Evolutionary conservation across 2,113 vertebrate species (phyloP).

Genomic region (Rhegmatorhina hoffmannsi): DNA sequence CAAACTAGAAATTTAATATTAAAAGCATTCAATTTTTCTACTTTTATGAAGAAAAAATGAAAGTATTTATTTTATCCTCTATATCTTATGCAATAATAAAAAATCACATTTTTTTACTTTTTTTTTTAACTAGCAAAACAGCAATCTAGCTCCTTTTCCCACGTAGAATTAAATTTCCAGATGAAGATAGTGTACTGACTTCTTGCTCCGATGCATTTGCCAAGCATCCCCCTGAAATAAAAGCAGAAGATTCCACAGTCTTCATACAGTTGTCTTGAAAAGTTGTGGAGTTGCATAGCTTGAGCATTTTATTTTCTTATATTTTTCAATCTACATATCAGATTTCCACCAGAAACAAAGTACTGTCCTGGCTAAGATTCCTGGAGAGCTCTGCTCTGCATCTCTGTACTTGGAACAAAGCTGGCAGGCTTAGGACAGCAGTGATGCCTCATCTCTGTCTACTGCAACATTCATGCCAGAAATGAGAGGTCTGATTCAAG

Average conservation of each 20-base stretch:
- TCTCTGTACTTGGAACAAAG: background rate
- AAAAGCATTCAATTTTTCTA: background rate
- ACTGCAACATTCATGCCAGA: background rate
- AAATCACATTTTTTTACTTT: background rate
- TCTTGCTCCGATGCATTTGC: background rate
- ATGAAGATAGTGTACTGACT: background rate
- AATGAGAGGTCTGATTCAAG: background rate
- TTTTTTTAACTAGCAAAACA: background rate
- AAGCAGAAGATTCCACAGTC: background rate
- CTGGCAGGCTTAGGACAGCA: background rate
- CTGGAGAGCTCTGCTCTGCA: background rate
- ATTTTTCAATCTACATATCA: background rate
- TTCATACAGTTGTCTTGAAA: background rate
- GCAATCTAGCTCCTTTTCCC: background rate
- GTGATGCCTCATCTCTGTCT: background rate
- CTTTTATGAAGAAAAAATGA: background rate
- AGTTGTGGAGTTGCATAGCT: background rate
- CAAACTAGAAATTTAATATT: constrained; percentile 29
- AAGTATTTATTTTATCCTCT: background rate
- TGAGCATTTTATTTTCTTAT: background rate
- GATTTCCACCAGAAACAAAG: background rate
- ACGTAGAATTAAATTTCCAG: background rate
- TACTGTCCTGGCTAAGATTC: background rate
- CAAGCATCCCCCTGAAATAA: background rate
- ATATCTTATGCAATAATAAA: background rate